Conservation (phyloP, 2,888 invertebrate genomes). For the Zelleria hepariella region DNA sequence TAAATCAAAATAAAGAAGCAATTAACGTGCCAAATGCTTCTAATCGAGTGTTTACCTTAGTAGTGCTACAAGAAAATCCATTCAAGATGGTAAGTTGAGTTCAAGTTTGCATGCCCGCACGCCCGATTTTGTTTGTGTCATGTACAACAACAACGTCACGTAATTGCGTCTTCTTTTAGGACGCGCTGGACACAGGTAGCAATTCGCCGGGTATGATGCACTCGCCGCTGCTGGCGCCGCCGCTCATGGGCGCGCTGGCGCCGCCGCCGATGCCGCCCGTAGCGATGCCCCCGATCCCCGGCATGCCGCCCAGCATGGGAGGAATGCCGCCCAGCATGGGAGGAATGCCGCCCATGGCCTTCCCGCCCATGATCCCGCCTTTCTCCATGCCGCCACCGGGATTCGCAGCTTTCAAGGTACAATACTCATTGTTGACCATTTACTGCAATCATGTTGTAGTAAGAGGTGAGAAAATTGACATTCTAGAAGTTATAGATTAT, state of each 20-base stretch:
- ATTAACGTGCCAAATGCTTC: too few species aligned
- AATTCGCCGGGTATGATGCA: constrained; percentile 51
- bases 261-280: constrained; percentile 65
- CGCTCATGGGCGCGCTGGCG: constrained; percentile 38
- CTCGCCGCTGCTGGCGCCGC: constrained; percentile 65
- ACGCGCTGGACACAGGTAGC: constrained; percentile 45
- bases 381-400: constrained; percentile 87
- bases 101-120: background rate
- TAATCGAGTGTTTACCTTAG: too few species aligned
- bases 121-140: background rate
- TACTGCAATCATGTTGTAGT: too few species aligned
- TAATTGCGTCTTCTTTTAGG: constrained; percentile 25
- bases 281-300: constrained; percentile 39
- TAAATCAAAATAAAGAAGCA: too few species aligned
- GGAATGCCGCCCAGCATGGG: constrained; percentile 66
- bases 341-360: constrained; percentile 61
- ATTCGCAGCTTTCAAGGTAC: constrained; percentile 67
- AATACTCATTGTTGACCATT: too few species aligned
- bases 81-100: background rate
- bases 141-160: background rate
- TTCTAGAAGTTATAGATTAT: too few species aligned
- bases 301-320: constrained; percentile 62
- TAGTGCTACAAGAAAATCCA: too few species aligned
- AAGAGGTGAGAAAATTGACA: too few species aligned
- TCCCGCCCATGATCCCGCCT: constrained; percentile 77